Evolutionary conservation across 2,888 invertebrate genomes (phyloP).

Genomic region (Zaprionus obscuricornis): DNA sequence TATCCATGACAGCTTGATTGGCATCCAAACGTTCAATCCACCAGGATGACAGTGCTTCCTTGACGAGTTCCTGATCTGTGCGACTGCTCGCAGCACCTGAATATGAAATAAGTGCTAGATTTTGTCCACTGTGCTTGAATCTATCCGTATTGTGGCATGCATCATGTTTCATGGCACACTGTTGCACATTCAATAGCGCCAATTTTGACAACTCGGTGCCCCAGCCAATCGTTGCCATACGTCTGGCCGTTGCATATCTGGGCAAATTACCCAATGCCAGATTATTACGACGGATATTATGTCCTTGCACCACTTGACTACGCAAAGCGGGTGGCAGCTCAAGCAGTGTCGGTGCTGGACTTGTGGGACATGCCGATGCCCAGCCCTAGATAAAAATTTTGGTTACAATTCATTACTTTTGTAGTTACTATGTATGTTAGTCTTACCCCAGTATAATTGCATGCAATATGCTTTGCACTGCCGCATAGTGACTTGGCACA

Average conservation of each 20-base stretch:
- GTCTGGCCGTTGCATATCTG: conserved; percentile 20
- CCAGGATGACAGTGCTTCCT: no score
- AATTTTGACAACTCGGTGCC: conserved; percentile 41
- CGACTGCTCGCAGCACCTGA: neutral
- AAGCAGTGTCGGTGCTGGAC: conserved; percentile 25
- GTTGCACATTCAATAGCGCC: conserved; percentile 44
- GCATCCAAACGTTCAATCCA: conserved; percentile 49
- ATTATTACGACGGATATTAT: conserved; percentile 39
- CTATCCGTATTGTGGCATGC: conserved; percentile 45
- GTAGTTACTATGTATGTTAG: no score
- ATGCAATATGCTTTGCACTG: conserved; percentile 42
- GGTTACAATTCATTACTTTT: neutral
- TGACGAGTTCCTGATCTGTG: neutral
- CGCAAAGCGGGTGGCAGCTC: neutral
- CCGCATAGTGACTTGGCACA: conserved; percentile 38
- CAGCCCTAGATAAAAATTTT: conserved; percentile 26
- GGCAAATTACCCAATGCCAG: conserved; percentile 4
- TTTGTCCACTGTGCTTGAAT: conserved; percentile 47
- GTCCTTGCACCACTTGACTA: conserved; percentile 12
- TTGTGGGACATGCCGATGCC: conserved; percentile 33
- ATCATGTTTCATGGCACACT: conserved; percentile 47
- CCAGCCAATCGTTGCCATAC: conserved; percentile 59
- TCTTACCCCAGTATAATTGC: conserved; percentile 48
- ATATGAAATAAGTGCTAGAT: conserved; percentile 26
- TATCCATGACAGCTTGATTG: conserved; percentile 37